phyloP scores from a whole-genome alignment of 2,113 vertebrate genomes.

The Gnathonemus longibarbis region DNA sequence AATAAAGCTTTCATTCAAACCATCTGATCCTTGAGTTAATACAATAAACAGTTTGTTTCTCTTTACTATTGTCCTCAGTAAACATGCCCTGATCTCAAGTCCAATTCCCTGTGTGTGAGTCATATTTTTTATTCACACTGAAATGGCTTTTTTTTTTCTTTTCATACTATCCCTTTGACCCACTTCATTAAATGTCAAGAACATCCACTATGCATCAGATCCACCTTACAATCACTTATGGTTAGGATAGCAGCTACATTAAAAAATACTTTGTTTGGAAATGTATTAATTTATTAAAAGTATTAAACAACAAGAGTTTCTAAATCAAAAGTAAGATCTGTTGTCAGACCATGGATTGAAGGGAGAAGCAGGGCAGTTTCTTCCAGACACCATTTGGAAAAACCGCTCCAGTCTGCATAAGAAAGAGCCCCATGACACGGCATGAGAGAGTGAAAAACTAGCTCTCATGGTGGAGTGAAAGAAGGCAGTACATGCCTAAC shows the following conservation, averaged over 20 bases:
- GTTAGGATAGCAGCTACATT: no score
- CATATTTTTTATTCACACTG: neutral
- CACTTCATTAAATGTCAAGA: neutral
- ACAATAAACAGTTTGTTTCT: neutral
- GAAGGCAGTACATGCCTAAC: neutral
- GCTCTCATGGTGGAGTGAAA: no score
- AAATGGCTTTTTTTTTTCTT: neutral
- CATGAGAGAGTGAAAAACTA: no score
- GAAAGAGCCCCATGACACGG: no score
- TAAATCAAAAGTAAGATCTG: no score
- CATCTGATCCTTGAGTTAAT: neutral
- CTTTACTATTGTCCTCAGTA: neutral
- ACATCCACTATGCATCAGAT: neutral
- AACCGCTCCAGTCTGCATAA: neutral
- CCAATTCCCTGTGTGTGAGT: neutral
- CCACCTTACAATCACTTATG: neutral
- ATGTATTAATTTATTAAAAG: no score
- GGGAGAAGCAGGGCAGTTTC: neutral
- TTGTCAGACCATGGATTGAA: neutral
- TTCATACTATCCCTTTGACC: neutral
- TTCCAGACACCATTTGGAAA: neutral
- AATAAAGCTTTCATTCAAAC: neutral
- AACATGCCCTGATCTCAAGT: neutral
- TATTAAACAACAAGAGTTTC: no score
- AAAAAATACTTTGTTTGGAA: no score